A percentile compares a stretch with the other conserved stretches of the same genome.
phyloP scores from a whole-genome alignment of 2,113 vertebrate species.

The Neotragus moschatus region DNA sequence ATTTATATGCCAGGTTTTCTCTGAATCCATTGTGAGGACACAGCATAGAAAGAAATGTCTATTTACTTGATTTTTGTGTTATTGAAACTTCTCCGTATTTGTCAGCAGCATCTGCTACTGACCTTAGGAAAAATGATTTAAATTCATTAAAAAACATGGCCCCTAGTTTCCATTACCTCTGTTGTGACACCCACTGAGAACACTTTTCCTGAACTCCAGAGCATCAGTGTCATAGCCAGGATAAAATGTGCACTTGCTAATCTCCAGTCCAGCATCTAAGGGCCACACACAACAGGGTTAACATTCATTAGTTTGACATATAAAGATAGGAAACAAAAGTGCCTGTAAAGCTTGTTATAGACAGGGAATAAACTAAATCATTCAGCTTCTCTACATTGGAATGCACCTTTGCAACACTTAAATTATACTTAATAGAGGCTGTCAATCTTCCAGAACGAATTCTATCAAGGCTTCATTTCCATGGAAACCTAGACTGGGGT shows the following conservation, averaged over 20 bases:
- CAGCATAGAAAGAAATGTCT: background rate
- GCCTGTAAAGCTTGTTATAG: background rate
- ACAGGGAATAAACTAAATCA: background rate
- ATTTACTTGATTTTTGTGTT: background rate
- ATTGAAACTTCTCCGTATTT: background rate
- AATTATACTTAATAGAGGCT: background rate
- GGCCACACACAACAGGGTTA: conserved; percentile 18
- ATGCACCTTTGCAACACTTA: background rate
- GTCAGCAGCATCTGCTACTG: background rate
- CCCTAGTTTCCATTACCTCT: conserved; percentile 69
- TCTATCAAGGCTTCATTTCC: background rate
- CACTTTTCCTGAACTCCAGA: conserved; percentile 64
- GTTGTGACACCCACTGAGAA: conserved; percentile 45
- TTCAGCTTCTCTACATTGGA: background rate
- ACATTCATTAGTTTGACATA: background rate
- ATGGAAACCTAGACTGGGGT: background rate
- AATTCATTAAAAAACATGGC: background rate
- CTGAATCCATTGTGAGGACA: background rate
- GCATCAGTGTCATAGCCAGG: conserved; percentile 71
- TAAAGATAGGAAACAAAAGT: background rate
- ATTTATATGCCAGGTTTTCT: background rate
- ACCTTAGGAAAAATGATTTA: background rate
- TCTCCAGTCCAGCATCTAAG: conserved; percentile 81
- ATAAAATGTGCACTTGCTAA: conserved; percentile 59
- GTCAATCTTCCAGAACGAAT: background rate